Conservation (phyloP, 35 echinoderm and acorn worm genomes). For the Stichopus chloronotus region DNA sequence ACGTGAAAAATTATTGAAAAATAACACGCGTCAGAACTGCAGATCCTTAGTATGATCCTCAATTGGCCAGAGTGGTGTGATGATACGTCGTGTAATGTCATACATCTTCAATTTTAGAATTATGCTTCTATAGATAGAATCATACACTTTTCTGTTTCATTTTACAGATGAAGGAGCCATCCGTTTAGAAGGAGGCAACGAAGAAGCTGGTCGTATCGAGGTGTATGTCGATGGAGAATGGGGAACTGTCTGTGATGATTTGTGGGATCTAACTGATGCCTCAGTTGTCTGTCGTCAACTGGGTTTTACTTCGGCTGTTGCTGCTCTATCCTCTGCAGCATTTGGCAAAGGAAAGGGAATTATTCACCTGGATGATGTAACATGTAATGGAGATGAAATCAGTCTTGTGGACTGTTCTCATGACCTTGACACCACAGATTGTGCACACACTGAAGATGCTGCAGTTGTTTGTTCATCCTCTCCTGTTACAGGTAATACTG, state of each 20-base stretch:
- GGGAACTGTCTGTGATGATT: slow-evolving; percentile 76
- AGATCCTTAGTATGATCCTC: too few relatives aligned
- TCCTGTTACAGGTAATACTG: too few relatives aligned
- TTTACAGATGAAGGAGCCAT: background rate
- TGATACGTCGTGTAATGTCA: too few relatives aligned
- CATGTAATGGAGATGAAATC: slow-evolving; percentile 54
- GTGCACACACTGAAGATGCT: background rate
- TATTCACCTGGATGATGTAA: slow-evolving; percentile 61
- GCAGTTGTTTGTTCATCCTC: background rate
- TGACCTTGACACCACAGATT: background rate
- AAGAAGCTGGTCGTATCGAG: slow-evolving; percentile 54
- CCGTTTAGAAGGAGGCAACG: slow-evolving; percentile 19
- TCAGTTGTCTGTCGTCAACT: slow-evolving; percentile 63
- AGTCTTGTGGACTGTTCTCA: slow-evolving; percentile 19
- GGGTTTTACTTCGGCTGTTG: slow-evolving; percentile 23
- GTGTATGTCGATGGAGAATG: slow-evolving; percentile 42
- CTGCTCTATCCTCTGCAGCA: background rate
- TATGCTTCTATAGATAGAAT: too few relatives aligned
- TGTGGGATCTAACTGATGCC: slow-evolving; percentile 40
- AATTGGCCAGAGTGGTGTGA: too few relatives aligned
- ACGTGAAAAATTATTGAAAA: too few relatives aligned
- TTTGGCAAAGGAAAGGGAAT: slow-evolving; percentile 39
- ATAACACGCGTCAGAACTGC: too few relatives aligned
- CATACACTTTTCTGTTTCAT: too few relatives aligned
- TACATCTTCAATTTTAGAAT: too few relatives aligned